Evolutionary conservation across 2,113 vertebrate species (phyloP).

Genomic region (Tyto alba): DNA sequence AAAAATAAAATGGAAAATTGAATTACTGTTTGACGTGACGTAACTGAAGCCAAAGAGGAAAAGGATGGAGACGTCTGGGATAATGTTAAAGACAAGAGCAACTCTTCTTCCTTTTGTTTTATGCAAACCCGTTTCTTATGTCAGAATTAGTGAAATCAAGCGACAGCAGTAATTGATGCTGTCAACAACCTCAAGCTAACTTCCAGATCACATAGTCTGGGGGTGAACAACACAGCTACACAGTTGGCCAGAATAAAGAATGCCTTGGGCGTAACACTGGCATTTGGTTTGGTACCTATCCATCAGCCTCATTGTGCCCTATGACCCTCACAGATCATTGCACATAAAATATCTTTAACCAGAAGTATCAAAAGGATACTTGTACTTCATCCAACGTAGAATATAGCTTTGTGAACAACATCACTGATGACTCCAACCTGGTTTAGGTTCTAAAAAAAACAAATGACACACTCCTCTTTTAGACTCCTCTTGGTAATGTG

Average conservation of each 20-base stretch:
- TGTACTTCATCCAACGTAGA: background rate
- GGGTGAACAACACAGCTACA: background rate
- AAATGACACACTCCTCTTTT: background rate
- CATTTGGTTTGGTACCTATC: background rate
- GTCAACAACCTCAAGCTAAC: background rate
- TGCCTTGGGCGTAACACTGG: background rate
- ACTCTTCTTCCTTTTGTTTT: background rate
- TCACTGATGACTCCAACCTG: background rate
- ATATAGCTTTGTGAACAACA: background rate
- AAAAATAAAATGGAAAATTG: background rate
- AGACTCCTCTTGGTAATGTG: background rate
- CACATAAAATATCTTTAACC: background rate
- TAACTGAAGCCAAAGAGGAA: background rate
- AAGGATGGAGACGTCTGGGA: background rate
- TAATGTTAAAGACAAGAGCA: background rate
- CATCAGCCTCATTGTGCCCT: background rate
- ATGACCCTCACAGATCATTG: fast-evolving
- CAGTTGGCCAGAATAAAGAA: background rate
- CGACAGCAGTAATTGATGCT: background rate
- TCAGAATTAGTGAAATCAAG: background rate
- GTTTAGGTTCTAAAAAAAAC: background rate
- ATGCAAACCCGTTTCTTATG: background rate
- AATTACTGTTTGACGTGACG: background rate
- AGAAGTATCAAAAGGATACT: background rate
- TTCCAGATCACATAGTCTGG: background rate